Conservation (phyloP, 2,797 vertebrate genomes). For the Rhynchotus rufescens region DNA sequence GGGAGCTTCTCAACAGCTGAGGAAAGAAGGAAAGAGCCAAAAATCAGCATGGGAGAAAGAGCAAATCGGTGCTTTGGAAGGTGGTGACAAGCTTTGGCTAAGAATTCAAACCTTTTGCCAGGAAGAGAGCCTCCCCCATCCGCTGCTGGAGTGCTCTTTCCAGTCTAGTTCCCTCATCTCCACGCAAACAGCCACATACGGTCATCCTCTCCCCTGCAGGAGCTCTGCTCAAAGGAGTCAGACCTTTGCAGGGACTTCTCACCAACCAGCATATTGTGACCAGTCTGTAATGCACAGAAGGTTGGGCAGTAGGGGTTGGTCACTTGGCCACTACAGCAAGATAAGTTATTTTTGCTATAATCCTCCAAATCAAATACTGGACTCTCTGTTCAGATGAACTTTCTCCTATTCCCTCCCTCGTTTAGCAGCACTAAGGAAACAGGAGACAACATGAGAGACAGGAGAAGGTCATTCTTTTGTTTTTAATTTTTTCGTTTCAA, state of each 20-base stretch:
- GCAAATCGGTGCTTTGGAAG: background rate
- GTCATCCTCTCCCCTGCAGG: background rate
- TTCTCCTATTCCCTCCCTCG: background rate
- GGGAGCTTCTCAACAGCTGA: background rate
- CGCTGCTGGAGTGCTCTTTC: background rate
- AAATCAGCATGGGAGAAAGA: conserved; percentile 10
- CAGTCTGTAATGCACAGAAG: background rate
- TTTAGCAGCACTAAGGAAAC: background rate
- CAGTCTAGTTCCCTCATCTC: background rate
- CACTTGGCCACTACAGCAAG: background rate
- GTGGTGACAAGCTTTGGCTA: conserved; percentile 31
- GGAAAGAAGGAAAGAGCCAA: conserved; percentile 30
- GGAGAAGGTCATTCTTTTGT: background rate
- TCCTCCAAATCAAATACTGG: background rate
- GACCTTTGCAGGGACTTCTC: background rate
- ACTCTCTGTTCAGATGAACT: conserved; percentile 6
- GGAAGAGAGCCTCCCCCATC: conserved; percentile 1
- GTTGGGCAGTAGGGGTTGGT: conserved; percentile 15
- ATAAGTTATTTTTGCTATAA: background rate
- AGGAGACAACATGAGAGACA: background rate
- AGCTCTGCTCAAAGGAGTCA: background rate
- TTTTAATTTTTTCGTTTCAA: background rate
- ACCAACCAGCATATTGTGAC: background rate
- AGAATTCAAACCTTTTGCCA: conserved; percentile 11
- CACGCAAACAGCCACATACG: background rate